Conservation (phyloP, 1,140 invertebrate genomes). For the Lordiphosa stackelbergi region DNA sequence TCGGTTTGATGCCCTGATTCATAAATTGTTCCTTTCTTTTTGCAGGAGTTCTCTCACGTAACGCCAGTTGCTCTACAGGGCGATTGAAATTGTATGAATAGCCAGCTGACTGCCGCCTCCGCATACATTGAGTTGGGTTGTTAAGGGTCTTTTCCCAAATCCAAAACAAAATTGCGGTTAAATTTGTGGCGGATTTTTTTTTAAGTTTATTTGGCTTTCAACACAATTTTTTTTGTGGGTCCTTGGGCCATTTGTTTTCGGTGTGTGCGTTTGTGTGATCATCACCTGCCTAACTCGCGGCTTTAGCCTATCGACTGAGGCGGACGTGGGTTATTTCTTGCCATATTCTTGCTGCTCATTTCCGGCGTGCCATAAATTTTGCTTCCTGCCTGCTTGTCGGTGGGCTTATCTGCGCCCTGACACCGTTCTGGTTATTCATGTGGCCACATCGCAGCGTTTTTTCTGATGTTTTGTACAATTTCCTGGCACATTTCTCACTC, state of each 20-base stretch:
- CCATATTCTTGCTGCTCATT: conserved; percentile 54
- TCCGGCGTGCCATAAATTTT: conserved; percentile 68
- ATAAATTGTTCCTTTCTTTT: conserved; percentile 6
- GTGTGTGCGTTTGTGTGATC: conserved; percentile 47
- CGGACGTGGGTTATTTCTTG: conserved; percentile 5
- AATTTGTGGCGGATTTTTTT: background rate
- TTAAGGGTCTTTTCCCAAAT: background rate
- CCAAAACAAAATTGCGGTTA: conserved; percentile 22
- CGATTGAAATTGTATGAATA: conserved; percentile 41
- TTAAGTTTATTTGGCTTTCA: conserved; percentile 4
- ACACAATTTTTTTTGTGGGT: background rate
- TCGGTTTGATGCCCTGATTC: too few relatives aligned
- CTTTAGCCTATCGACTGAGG: conserved; percentile 30
- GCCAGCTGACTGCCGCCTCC: conserved; percentile 18
- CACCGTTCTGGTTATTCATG: conserved; percentile 40
- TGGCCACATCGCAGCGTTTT: conserved; percentile 27
- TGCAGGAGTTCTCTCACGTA: too few relatives aligned
- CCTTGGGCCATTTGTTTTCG: conserved; percentile 7
- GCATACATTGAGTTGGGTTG: conserved; percentile 14
- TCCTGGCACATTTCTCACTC: conserved; percentile 63
- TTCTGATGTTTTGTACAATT: conserved; percentile 64
- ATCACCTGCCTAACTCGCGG: conserved; percentile 56
- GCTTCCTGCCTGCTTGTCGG: conserved; percentile 38
- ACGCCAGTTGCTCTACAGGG: background rate
- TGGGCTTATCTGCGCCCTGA: conserved; percentile 44